Base-by-base conservation (phyloP, 1,140 invertebrate species). In the Pachypsylla venusta region DNA sequence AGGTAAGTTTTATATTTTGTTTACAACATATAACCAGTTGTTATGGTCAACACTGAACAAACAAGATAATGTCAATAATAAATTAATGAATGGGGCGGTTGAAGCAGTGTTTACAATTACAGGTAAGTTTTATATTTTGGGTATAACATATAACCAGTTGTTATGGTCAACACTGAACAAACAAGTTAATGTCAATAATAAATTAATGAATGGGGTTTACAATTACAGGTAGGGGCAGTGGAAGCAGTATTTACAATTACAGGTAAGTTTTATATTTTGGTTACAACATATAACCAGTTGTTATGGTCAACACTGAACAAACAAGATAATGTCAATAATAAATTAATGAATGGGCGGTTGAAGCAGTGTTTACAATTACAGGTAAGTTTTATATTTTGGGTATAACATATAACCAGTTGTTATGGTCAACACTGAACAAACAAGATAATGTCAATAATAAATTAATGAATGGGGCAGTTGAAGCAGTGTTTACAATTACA, bases 201-300 rank as follows among this genome's bases (percentile, higher is more conserved):
- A n/a, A n/a, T n/a, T n/a, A n/a, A n/a, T n/a, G n/a, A n/a, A n/a
- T n/a, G n/a, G n/a, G n/a, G n/a, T n/a, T n/a, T n/a, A n/a, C n/a
- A n/a, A n/a, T n/a, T n/a, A n/a, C n/a, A n/a, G n/a, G n/a, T n/a
- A n/a, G n/a, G n/a, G n/a, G n/a, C n/a, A n/a, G n/a, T n/a, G n/a
- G n/a, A n/a, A n/a, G n/a, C n/a, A n/a, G n/a, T n/a, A n/a, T n/a
- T n/a, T n/a, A n/a, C n/a, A n/a, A n/a, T n/a, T n/a, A n/a, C n/a
- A n/a, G n/a, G n/a, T n/a, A n/a, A n/a, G n/a, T n/a, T n/a, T n/a
- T 60, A 60, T 58, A 53, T 57, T 48, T 25, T 57, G 42, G 59
- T 63, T 25, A 35, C 22, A n/a, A 48, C 42, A 7, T 48, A 48
- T 22, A 48, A 48, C 42, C 42, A 48, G n/a, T 7, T 48, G 4